phyloP scores from a whole-genome alignment of 2,797 vertebrate genomes.

The Lepus townsendii region DNA sequence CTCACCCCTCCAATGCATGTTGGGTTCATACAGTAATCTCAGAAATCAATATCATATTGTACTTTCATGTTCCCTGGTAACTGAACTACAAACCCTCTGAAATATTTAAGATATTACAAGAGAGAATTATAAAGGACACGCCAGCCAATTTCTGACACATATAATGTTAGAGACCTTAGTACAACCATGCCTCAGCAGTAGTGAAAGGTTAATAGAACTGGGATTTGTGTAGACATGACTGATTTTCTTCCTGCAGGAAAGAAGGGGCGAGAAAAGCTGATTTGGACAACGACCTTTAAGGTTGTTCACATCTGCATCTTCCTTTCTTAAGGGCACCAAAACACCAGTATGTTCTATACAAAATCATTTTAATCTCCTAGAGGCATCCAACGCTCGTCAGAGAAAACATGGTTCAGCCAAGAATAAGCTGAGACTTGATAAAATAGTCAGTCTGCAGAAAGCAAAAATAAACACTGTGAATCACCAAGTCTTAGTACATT shows the following conservation, averaged over 20 bases:
- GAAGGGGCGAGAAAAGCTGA: background rate
- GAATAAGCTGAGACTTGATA: conserved; percentile 39
- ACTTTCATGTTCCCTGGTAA: conserved; percentile 69
- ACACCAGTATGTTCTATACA: conserved; percentile 26
- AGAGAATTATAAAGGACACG: conserved; percentile 65
- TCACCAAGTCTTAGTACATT: background rate
- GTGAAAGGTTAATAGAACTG: conserved; percentile 84
- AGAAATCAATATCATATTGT: conserved; percentile 67
- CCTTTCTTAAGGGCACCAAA: conserved; percentile 68
- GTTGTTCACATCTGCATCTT: conserved; percentile 73
- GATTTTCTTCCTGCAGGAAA: conserved; percentile 69
- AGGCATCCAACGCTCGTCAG: conserved; percentile 59
- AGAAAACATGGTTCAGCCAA: conserved; percentile 61
- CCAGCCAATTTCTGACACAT: conserved; percentile 78
- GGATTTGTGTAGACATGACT: conserved; percentile 81
- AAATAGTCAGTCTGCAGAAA: conserved; percentile 27
- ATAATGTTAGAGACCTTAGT: conserved; percentile 63
- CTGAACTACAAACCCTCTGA: conserved; percentile 64
- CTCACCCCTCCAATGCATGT: background rate
- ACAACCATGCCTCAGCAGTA: conserved; percentile 64
- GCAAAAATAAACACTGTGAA: conserved; percentile 20
- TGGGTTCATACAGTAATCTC: conserved; percentile 64
- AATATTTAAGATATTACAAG: conserved; percentile 73
- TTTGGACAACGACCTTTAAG: conserved; percentile 79
- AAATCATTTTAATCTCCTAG: conserved; percentile 70